Evolutionary conservation across 2,113 vertebrate genomes (phyloP), one percentile per base, ranked within the genome.

Genomic region (Onychorhynchus coronatus): DNA sequence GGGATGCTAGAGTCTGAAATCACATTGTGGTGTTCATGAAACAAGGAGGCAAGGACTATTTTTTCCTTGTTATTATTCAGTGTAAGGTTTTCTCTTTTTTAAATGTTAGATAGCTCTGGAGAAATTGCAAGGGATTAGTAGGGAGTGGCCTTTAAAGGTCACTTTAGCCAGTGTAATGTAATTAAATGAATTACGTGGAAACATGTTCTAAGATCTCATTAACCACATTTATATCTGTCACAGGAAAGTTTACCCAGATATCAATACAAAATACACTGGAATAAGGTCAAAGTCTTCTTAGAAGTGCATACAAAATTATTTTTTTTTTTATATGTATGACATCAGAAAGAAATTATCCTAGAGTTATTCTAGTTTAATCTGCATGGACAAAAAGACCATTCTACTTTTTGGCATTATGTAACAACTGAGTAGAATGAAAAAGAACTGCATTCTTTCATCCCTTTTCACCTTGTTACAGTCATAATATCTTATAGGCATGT

Each of bases 121-220:
- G 41, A 76, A 85, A 68, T 85, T 85, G 24, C 65, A 88, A 46
- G 59, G 23, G 5, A 49, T 77, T 30, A 41, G 27, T 11, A 80
- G 25, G 35, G 61, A 91, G 55, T 18, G 55, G 33, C 68, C 55
- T 88, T 95, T 93, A 96, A 97, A 97, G 90, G 91, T 93, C 93
- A 79, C 23, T 73, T 88, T 88, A 86, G 46, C 6, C 33, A n/a
- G 10, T 12, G 30, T 41, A 93, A 83, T 55, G 27, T 70, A 86
- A 93, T 95, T 91, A 91, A 94, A 76, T 6, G 0, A 83, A 85
- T 59, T 62, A 42, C 55, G 74, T 50, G 35, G 75, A 88, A 91
- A 59, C 63, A 53, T 15, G 42, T 44, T 94, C 87, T 80, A 77
- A 86, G 85, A 86, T 80, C 59, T 96, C 75, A 74, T 93, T 95